phyloP scores from a whole-genome alignment of 2,888 invertebrate genomes.

The Nomada flava region DNA sequence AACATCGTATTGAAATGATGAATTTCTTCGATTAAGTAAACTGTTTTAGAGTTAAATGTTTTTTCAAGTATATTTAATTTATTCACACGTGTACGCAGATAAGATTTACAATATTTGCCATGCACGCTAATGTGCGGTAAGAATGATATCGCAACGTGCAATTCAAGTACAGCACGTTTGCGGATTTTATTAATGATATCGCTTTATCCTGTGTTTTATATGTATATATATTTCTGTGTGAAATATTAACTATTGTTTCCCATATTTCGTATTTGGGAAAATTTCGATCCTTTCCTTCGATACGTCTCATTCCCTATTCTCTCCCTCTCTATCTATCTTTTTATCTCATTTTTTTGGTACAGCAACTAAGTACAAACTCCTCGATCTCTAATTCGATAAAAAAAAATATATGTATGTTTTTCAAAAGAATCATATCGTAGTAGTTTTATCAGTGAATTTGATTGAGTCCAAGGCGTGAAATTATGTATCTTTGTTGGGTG shows the following conservation, averaged over 20 bases:
- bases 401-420: constrained; percentile 6
- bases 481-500: background rate
- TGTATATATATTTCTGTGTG: background rate
- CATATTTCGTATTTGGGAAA: background rate
- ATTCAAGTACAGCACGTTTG: constrained; percentile 19
- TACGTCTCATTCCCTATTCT: background rate
- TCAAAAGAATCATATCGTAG: background rate
- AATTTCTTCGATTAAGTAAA: background rate
- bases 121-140: background rate
- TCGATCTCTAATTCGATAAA: background rate
- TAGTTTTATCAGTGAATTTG: background rate
- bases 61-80: background rate
- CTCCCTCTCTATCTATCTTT: background rate
- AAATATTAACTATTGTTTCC: background rate
- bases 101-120: constrained; percentile 5
- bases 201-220: background rate
- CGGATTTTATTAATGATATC: background rate
- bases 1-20: constrained; percentile 20
- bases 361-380: background rate
- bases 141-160: constrained; percentile 38
- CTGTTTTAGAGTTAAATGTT: background rate
- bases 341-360: too few relatives aligned
- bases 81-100: background rate
- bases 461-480: background rate
- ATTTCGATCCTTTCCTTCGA: background rate